Evolutionary conservation across 2,797 vertebrate genomes (phyloP).

Genomic region (Gobio occitaniae): DNA sequence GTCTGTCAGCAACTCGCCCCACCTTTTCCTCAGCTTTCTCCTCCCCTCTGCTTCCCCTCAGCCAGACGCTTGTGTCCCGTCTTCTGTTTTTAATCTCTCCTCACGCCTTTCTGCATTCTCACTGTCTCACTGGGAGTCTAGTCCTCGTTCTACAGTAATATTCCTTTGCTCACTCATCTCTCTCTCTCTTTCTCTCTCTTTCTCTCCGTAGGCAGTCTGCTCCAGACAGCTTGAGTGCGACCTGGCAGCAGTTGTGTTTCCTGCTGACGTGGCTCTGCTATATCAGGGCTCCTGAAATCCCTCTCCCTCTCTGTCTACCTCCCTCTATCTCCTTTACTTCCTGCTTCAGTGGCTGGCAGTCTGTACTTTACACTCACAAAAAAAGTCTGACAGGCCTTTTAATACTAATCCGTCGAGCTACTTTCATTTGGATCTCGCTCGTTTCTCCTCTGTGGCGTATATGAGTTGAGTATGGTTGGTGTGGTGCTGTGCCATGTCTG

Average conservation of each 20-base stretch:
- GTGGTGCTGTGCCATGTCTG: slow-evolving; percentile 16
- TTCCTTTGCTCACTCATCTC: slow-evolving; percentile 24
- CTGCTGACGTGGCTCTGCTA: slow-evolving; percentile 82
- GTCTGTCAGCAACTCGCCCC: background rate
- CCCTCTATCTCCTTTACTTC: slow-evolving; percentile 22
- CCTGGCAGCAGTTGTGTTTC: slow-evolving; percentile 75
- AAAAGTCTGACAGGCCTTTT: slow-evolving; percentile 43
- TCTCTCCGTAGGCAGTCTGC: slow-evolving; percentile 63
- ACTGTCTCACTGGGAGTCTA: slow-evolving; percentile 28
- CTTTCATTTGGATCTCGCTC: slow-evolving; percentile 13
- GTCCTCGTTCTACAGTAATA: slow-evolving; percentile 29
- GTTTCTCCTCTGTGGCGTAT: background rate
- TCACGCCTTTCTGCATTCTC: slow-evolving; percentile 37
- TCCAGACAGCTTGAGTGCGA: slow-evolving; percentile 74
- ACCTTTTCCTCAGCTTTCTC: slow-evolving; percentile 28
- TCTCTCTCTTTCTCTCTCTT: slow-evolving; percentile 36
- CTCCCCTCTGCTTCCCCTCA: slow-evolving; percentile 5
- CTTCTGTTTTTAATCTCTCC: slow-evolving; percentile 51
- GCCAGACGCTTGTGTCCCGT: slow-evolving; percentile 6
- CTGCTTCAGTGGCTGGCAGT: slow-evolving; percentile 26
- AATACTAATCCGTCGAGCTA: slow-evolving; percentile 37
- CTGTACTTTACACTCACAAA: slow-evolving; percentile 29
- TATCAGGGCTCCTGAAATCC: slow-evolving; percentile 66
- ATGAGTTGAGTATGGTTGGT: slow-evolving; percentile 2
- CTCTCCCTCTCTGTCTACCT: slow-evolving; percentile 30